Evolutionary conservation across 2,113 vertebrate species (phyloP).

Genomic region (Glaucomys volans): DNA sequence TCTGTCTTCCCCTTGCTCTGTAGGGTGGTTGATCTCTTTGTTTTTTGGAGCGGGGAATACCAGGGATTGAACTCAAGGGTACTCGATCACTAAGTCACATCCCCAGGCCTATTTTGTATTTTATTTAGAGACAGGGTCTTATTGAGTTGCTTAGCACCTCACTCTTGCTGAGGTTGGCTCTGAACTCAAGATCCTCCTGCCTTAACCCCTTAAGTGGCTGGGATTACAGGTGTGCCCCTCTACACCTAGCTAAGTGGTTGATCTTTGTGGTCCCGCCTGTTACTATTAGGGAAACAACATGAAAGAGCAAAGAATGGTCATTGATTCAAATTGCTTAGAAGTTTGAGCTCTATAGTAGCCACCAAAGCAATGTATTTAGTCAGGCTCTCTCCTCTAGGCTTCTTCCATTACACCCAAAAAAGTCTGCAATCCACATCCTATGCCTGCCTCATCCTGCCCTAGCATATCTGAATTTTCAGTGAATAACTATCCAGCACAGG

Average conservation of each 20-base stretch:
- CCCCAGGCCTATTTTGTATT: too few species aligned
- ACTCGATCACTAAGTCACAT: too few species aligned
- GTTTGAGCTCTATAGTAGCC: neutral
- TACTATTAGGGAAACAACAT: neutral
- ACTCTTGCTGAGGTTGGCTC: too few species aligned
- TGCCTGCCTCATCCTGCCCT: neutral
- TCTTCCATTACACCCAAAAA: neutral
- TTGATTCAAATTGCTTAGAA: neutral
- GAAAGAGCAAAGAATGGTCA: neutral
- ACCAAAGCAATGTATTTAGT: neutral
- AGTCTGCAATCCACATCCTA: neutral
- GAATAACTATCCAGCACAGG: neutral
- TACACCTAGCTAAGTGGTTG: too few species aligned
- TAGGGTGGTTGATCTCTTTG: neutral
- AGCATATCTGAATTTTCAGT: neutral
- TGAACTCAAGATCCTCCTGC: too few species aligned
- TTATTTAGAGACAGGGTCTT: too few species aligned
- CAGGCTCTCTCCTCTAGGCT: neutral
- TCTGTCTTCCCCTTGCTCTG: neutral
- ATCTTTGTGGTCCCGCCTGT: neutral
- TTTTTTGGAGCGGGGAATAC: too few species aligned
- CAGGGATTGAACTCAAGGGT: too few species aligned
- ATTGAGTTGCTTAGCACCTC: too few species aligned
- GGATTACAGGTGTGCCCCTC: too few species aligned
- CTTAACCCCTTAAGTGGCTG: too few species aligned